phyloP scores from a whole-genome alignment of 2,113 vertebrate genomes.

The Cottus gobio region DNA sequence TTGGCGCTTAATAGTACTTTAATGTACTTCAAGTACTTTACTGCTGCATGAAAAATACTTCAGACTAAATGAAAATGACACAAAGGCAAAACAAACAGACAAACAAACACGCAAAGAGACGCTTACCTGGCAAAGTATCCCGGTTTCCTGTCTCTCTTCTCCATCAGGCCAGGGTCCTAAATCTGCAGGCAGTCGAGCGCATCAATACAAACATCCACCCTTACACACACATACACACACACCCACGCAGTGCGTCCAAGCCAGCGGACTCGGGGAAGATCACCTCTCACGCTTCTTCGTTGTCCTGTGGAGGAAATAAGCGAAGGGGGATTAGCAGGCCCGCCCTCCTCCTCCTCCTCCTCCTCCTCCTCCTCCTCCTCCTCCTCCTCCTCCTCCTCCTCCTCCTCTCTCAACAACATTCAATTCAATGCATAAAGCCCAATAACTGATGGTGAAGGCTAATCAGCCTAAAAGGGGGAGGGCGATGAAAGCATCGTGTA shows the following conservation, averaged over 20 bases:
- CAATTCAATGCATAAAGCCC: slow-evolving; percentile 3
- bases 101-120: neutral
- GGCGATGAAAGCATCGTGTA: slow-evolving; percentile 57
- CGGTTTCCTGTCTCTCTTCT: slow-evolving; percentile 80
- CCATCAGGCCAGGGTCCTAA: slow-evolving; percentile 72
- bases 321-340: slow-evolving; percentile 35
- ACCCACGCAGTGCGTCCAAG: slow-evolving; percentile 22
- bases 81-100: neutral
- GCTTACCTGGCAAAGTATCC: slow-evolving; percentile 82
- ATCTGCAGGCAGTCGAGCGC: slow-evolving; percentile 42
- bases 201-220: slow-evolving; percentile 51
- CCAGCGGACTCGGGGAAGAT: slow-evolving; percentile 42
- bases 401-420: slow-evolving; percentile 45
- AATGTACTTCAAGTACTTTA: too few species aligned
- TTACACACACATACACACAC: neutral
- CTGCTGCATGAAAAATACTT: neutral
- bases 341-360: neutral
- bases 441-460: slow-evolving; percentile 41
- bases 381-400: neutral
- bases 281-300: slow-evolving; percentile 43
- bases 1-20: neutral
- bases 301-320: slow-evolving; percentile 46
- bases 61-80: neutral
- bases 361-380: slow-evolving; percentile 21
- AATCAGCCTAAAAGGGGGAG: slow-evolving; percentile 21